A percentile compares a stretch with the other conserved stretches of the same genome.
Evolutionary conservation across 92 coral and sea anemone genomes (phyloP).

Genomic region (Phenganax subtilis): DNA sequence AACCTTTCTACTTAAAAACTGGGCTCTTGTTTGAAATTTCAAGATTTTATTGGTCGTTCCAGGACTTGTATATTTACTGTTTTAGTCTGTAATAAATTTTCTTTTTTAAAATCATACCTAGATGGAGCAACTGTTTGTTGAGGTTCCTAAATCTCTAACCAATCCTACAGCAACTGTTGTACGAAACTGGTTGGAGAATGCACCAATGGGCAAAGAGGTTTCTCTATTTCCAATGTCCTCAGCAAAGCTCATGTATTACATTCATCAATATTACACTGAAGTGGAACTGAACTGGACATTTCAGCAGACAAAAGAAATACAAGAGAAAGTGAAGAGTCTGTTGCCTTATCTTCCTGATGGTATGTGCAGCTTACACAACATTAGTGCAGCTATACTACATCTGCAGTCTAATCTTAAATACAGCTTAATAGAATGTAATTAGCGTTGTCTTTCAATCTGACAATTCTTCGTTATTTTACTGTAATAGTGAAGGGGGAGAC

Average conservation of each 20-base stretch:
- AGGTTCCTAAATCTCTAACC: constrained; percentile 17
- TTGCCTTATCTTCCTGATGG: constrained; percentile 91
- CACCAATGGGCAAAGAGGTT: constrained; percentile 53
- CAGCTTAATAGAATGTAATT: no score
- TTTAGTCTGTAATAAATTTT: not conserved
- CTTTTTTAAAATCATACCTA: not conserved
- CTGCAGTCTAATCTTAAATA: no score
- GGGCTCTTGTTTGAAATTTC: no score
- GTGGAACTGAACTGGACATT: constrained; percentile 81
- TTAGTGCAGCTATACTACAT: no score
- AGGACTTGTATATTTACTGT: not conserved
- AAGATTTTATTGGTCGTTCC: no score
- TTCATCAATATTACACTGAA: constrained; percentile 83
- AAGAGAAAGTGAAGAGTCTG: constrained; percentile 79
- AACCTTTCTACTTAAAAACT: no score
- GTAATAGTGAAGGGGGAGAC: not conserved
- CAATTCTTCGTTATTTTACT: not conserved
- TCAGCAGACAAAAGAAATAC: constrained; percentile 79
- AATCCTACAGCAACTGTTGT: constrained; percentile 30
- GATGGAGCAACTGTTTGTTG: constrained; percentile 37
- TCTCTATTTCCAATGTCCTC: constrained; percentile 59
- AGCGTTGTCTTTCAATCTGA: no score
- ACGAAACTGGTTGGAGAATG: constrained; percentile 57
- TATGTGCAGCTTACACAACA: constrained; percentile 26
- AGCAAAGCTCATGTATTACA: constrained; percentile 68